Base-by-base conservation (phyloP, 2,113 vertebrate genomes). In the Pyrgilauda ruficollis region DNA sequence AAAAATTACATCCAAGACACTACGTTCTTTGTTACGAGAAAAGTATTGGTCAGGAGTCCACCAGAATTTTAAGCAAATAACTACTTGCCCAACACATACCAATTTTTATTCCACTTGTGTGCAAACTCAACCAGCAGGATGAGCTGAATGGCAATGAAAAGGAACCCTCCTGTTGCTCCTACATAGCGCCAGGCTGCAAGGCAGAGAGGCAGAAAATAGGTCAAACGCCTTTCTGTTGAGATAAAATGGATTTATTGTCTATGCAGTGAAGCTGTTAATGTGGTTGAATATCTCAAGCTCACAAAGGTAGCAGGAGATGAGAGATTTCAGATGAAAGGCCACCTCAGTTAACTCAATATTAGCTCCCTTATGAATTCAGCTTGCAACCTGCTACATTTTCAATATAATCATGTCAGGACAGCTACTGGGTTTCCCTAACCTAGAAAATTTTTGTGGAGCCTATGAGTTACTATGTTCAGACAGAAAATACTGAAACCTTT, bases 41-140 rank as follows among this genome's bases (percentile, higher is more conserved):
- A 61, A 13, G 6, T 33, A 55, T 15, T 43, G 28, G 58, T 47
- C 39, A 50, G 46, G 16, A 81, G 16, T 56, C 21, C 46, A 46
- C 1, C 22, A 35, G 46, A 85, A 89, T 74, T 87, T 70, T 47
- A 86, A 26, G 30, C 8, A 92, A 84, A 33, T 43, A 75, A 80
- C 39, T 72, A 47, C 14, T 67, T 87, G 56, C n/a, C 56, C 68
- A 69, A 89, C 31, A 97, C 98, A 94, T 98, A 99, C 99, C 99
- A 99, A 97, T 99, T 99, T 97, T 99, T 99, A 97, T 99, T 99
- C 99, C 99, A 99, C 91, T 99, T 98, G 96, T 99, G 99, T 28
- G 99, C 99, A 33, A 99, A 99, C 95, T 99, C 98, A 97, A 99
- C 98, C 79, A 99, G 97, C 83, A 99, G 94, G 96, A 99, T 98